Evolutionary conservation across 2,888 invertebrate species (phyloP).

Genomic region (Escarpia spicata): DNA sequence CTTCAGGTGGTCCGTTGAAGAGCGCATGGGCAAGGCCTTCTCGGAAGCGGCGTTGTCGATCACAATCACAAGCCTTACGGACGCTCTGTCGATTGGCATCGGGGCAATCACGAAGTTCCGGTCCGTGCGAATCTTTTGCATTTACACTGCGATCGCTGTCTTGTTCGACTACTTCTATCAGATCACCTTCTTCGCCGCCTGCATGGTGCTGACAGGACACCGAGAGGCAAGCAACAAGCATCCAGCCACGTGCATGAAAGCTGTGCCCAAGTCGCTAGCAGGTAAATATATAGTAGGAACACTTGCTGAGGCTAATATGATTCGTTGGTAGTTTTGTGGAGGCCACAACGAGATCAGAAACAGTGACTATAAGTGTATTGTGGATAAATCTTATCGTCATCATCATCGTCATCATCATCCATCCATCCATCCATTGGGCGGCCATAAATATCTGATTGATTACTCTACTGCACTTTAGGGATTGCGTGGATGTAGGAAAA

Average conservation of each 20-base stretch:
- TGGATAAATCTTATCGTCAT: no score
- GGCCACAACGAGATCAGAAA: no score
- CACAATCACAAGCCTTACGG: constrained; percentile 14
- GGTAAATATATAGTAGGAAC: not conserved
- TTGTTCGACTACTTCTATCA: not conserved
- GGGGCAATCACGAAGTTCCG: constrained; percentile 14
- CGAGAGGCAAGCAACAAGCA: constrained; percentile 66
- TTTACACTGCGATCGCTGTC: not conserved
- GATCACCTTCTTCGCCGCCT: constrained; percentile 12
- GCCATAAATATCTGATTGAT: no score
- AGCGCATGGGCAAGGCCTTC: constrained; percentile 5
- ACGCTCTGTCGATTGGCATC: constrained; percentile 20
- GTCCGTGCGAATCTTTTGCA: constrained; percentile 14
- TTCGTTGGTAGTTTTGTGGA: no score
- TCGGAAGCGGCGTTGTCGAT: not conserved
- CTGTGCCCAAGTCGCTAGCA: constrained; percentile 18
- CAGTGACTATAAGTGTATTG: no score
- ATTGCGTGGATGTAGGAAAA: no score
- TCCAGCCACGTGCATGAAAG: not conserved
- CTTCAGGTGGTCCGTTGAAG: not conserved
- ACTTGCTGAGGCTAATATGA: no score
- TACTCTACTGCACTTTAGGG: no score
- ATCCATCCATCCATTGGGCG: no score
- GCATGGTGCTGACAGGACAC: constrained; percentile 41
- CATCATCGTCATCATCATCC: no score